phyloP scores from a whole-genome alignment of 2,888 invertebrate genomes.

The Therioaphis trifolii region DNA sequence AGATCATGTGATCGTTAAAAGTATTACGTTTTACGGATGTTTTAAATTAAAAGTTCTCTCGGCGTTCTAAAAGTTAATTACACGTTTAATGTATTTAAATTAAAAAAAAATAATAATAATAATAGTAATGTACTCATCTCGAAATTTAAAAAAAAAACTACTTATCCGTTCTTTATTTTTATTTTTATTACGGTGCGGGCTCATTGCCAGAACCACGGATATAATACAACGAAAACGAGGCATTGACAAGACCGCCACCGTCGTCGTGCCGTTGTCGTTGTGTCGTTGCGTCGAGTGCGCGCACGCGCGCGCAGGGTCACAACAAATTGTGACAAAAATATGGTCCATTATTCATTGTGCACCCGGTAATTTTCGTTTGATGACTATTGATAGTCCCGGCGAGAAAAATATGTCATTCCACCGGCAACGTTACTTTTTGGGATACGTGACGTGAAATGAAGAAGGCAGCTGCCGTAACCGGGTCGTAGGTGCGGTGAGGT shows the following conservation, averaged over 20 bases:
- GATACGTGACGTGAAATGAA: slow-evolving; percentile 51
- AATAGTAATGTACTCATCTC: too few species aligned
- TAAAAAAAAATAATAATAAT: background rate
- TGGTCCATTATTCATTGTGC: slow-evolving; percentile 48
- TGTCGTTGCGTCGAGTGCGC: background rate
- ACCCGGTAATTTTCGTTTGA: slow-evolving; percentile 46
- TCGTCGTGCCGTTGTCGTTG: too few species aligned
- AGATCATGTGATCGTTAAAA: background rate
- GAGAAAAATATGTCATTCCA: slow-evolving; percentile 56
- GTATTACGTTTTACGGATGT: slow-evolving; percentile 1
- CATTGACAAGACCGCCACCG: too few species aligned
- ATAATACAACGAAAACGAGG: background rate
- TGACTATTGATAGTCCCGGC: slow-evolving; percentile 42
- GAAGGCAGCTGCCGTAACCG: background rate
- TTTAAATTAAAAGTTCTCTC: slow-evolving; percentile 26
- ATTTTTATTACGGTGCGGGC: background rate
- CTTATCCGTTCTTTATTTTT: background rate
- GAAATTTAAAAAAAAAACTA: background rate
- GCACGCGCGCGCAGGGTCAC: background rate
- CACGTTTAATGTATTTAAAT: slow-evolving; percentile 10
- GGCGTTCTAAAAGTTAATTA: background rate
- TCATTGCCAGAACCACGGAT: background rate
- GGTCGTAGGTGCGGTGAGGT: background rate
- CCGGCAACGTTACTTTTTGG: slow-evolving; percentile 44
- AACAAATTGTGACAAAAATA: slow-evolving; percentile 20